Base-by-base conservation (phyloP, 2,113 vertebrate genomes). In the Oryzias woworae region DNA sequence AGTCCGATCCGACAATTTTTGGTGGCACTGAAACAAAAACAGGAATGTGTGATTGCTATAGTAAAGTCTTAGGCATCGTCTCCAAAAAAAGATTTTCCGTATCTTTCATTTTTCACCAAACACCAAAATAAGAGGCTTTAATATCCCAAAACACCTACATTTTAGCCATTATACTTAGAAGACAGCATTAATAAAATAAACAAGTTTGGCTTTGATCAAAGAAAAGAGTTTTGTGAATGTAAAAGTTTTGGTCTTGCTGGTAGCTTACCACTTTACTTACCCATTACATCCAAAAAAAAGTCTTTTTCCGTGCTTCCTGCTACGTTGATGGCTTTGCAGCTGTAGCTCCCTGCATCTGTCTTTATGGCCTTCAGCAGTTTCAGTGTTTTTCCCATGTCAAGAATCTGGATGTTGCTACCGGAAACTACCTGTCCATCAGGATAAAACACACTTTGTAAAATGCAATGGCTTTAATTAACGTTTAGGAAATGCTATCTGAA, bases 281-380 rank as follows among this genome's bases (percentile, higher is more conserved):
- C 92, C 55, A 96, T 85, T 26, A 98, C 85, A 81, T 94, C 86
- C 6, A 99, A 71, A 80, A 83, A 90, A 71, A 98, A 97, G 71
- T 91, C 71, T 80, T 95, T 99, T 59, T 98, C 94, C 16, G 93
- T 87, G 71, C 90, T 94, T 81, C 97, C 97, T 46, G 96, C 97
- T 13, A 94, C 64, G n/a, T 97, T 99, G 80, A 92, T 72, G 5
- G 95, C 96, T 86, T 92, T 93, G 82, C 97, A 99, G n/a, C 89
- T 94, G 77, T 97, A 99, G 42, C 83, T 87, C 28, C 96, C 97
- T 8, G 89, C 81, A 2, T 97, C 94, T 48, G 85, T 75, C n/a
- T 80, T 66, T 45, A 80, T 47, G 1, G 89, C 87, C 81, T 93
- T 94, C 71, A 94, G 87, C 51, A 99, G 84, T 74, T 90, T 94